phyloP scores from a whole-genome alignment of 2,888 invertebrate species.

The Norana najaformis region DNA sequence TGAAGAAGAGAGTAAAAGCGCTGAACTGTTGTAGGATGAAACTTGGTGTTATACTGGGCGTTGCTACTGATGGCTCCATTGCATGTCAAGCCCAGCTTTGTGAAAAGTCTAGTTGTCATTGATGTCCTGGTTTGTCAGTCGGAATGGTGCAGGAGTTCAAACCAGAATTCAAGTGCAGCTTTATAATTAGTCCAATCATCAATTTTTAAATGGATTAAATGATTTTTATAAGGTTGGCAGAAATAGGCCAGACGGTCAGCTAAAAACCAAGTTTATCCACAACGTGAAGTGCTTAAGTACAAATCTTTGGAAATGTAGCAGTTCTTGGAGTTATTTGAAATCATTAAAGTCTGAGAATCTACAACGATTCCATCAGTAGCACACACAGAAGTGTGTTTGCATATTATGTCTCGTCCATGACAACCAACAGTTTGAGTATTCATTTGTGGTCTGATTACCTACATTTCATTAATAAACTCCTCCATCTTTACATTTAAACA shows the following conservation, averaged over 20 bases:
- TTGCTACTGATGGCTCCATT: not conserved
- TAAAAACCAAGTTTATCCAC: not conserved
- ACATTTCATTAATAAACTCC: too few species aligned
- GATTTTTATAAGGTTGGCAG: not conserved
- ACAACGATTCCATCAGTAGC: not conserved
- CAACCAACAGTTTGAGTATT: too few species aligned
- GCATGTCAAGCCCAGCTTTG: not conserved
- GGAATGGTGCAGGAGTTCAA: too few species aligned
- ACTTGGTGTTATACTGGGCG: not conserved
- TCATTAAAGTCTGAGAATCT: not conserved
- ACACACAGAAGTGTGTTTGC: not conserved
- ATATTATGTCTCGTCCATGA: too few species aligned
- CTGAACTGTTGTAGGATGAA: not conserved
- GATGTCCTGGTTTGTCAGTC: not conserved
- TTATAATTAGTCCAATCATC: not conserved
- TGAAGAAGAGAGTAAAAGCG: not conserved
- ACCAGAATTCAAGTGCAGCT: not conserved
- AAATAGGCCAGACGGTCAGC: not conserved
- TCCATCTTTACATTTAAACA: too few species aligned
- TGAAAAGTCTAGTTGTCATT: not conserved
- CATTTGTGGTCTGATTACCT: too few species aligned
- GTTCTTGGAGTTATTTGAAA: not conserved
- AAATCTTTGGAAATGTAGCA: not conserved
- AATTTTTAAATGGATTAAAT: not conserved
- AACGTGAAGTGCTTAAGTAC: not conserved